Base-by-base conservation (phyloP, 2,888 invertebrate genomes). In the Rambutsinella grinnellia region DNA sequence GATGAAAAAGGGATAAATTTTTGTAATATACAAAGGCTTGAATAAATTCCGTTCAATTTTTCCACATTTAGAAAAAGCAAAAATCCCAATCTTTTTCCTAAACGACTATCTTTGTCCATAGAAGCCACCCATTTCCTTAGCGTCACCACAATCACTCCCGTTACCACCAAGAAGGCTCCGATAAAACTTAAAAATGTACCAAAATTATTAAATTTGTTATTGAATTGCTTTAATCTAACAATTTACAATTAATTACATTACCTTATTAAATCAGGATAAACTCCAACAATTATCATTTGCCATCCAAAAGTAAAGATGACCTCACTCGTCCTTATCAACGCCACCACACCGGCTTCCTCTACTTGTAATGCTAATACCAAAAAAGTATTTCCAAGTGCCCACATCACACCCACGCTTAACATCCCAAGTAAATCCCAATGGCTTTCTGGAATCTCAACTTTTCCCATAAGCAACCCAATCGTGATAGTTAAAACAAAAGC, bases 231-330 rank as follows among this genome's bases (percentile, higher is more conserved):
- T 21, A 24, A 6, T 60, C 6, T 8, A n/a, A 24, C 3, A 6
- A 61, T 8, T 23, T 10, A 5, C 15, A 2, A 46, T 47, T 61
- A 23, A 46, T 46, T 46, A 3, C 21, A 8, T n/a, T 36, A 79
- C 81, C 81, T 81, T 3, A 81, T 72, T 2, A 62, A 57, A 58
- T 81, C 79, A 1, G 81, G 81, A 19, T 78, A 67, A 24, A 75
- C 65, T 6, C 57, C 36, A 19, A 78, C 53, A 27, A 81, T 68
- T 10, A 79, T 36, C 70, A 67, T 78, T 87, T 96, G 95, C 95
- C 95, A 95, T 78, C 95, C 89, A 85, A 96, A 96, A 1, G 95
- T 95, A 88, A 95, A 95, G 2, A 95, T 94, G 82, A 96, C 95
- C 86, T 95, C 95, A 10, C 94, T 93, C 68, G 95, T 94, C 26